These are phyloP conservation scores for Gastrophryne carolinensis DNA, from an alignment of 2,797 vertebrate genomes.

Conservation along the genomic window DNA sequence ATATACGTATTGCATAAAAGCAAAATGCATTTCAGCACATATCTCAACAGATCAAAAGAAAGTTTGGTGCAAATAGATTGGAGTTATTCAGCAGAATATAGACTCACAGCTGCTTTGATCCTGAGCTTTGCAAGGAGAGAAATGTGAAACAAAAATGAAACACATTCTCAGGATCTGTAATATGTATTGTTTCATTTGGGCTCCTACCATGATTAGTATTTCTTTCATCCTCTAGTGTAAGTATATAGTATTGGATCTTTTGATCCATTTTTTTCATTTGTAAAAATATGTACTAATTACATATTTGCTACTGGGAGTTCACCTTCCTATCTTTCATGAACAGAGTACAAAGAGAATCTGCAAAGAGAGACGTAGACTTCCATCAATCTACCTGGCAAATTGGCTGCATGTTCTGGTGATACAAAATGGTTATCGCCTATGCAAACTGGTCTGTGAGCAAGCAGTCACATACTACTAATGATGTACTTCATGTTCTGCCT, in stretches of 20 bases:
- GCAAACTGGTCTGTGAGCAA: no score
- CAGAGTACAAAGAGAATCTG: no score
- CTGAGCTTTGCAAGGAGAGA: neutral
- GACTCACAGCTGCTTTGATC: neutral
- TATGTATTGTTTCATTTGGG: constrained; percentile 82
- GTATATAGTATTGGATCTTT: constrained; percentile 85
- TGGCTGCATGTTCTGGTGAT: no score
- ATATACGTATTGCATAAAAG: no score
- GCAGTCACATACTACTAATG: no score
- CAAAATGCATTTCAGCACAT: no score
- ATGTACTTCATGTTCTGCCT: no score
- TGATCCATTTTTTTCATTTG: constrained; percentile 75
- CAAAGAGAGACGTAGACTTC: no score
- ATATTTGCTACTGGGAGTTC: neutral
- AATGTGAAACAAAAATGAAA: constrained; percentile 22
- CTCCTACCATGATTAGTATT: constrained; percentile 79
- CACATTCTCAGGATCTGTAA: constrained; percentile 84
- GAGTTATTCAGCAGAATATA: neutral
- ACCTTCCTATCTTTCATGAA: no score
- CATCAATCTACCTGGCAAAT: no score
- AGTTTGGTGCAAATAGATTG: neutral
- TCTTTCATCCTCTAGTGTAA: constrained; percentile 81
- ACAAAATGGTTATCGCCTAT: no score
- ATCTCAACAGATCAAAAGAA: neutral
- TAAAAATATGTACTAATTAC: constrained; percentile 28